Evolutionary conservation across 2,888 invertebrate genomes (phyloP), one percentile per base, ranked within the genome.

Genomic region (Cepaea hortensis): DNA sequence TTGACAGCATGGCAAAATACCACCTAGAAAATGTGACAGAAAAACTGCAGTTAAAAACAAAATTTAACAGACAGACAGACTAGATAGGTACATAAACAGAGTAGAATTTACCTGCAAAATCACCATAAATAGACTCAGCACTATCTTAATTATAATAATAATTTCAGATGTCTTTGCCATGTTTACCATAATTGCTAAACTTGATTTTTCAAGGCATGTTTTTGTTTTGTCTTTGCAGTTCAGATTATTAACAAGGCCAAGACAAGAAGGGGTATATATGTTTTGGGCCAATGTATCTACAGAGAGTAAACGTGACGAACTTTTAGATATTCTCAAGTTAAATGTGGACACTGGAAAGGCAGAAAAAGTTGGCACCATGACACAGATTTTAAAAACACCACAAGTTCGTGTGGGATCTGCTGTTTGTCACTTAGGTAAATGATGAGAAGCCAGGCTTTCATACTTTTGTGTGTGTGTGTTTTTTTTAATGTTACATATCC

Each of bases 1-100:
- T 98, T 94, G 98, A 98, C 95, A 99, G 98, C 97, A 99, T 97
- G 87, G 99, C 98, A 95, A 99, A 99, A 95, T 99, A 99, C 98
- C 98, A 99, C 96, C 96, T 96, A 62, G 46, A 18, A 50, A 72
- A 73, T 6, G 35, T 35, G 35, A 35, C 35, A 35, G 35, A 35
- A 35, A 35, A 35, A 35, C 35, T 35, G 35, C 35, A 35, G 35
- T n/a, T 13, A 73, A 5, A 73, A 46, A 20, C 50, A 55, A 55
- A 55, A 55, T 55, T 0, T 55, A 55, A 11, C 55, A 55, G 4
- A 6, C 55, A 55, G 4, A 55, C 6, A 55, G 11, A 55, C 11
- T 6, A 6, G 11, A 55, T 0, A 9, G 6, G 11, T 0, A 11
- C 11, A 55, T 55, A 55, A 55, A 55, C 55, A 9, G 55, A 55